phyloP scores from a whole-genome alignment of 1,140 invertebrate genomes.

The Tigriopus japonicus region DNA sequence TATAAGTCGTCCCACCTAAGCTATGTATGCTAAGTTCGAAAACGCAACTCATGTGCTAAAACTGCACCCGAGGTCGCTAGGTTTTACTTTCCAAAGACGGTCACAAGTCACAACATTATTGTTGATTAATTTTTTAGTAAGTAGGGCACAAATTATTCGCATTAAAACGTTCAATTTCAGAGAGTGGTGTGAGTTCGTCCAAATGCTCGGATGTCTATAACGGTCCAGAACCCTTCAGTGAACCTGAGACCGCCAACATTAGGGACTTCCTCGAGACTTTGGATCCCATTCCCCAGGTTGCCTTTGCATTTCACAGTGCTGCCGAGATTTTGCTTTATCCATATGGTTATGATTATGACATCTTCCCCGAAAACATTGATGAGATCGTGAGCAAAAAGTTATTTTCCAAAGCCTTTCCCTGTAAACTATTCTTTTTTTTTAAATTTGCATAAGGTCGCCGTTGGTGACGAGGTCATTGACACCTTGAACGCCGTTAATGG shows the following conservation, averaged over 20 bases:
- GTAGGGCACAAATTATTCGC: too few species aligned
- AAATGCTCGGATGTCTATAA: slow-evolving; percentile 27
- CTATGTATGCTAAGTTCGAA: too few species aligned
- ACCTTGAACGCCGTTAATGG: slow-evolving; percentile 11
- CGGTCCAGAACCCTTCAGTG: slow-evolving; percentile 27
- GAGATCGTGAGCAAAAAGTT: slow-evolving; percentile 21
- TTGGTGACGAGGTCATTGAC: slow-evolving; percentile 8
- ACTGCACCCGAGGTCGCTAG: too few species aligned
- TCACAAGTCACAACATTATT: too few species aligned
- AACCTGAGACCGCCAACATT: slow-evolving; percentile 21
- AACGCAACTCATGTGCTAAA: too few species aligned
- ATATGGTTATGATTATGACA: slow-evolving; percentile 18
- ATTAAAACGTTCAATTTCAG: background rate
- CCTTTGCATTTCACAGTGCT: slow-evolving; percentile 1
- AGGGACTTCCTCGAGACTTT: slow-evolving; percentile 5
- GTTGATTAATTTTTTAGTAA: too few species aligned
- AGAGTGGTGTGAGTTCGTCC: slow-evolving; percentile 20
- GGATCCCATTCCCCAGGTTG: background rate
- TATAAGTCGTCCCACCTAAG: too few species aligned
- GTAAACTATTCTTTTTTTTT: too few species aligned
- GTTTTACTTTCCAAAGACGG: too few species aligned
- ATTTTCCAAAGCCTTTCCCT: too few species aligned
- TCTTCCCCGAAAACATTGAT: slow-evolving; percentile 21
- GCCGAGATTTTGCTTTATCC: slow-evolving; percentile 8
- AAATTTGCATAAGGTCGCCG: background rate